Evolutionary conservation across 2,113 vertebrate genomes (phyloP), one percentile per base, ranked within the genome.

Genomic region (Platichthys stellatus): DNA sequence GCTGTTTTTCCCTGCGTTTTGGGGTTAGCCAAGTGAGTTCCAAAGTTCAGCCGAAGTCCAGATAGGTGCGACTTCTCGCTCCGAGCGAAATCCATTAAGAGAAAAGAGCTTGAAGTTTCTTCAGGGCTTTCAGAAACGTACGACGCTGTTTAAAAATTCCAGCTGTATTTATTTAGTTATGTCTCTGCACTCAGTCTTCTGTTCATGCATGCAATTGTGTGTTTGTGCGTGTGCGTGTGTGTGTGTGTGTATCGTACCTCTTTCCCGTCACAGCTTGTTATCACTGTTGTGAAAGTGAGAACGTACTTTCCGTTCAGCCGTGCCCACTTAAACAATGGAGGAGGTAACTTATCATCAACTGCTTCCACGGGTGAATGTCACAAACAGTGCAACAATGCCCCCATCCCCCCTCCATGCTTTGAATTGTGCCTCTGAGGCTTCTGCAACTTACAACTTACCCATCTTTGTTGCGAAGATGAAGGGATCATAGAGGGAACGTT

Each of bases 21-120:
- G 69, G 69, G 54, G 77, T n/a, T n/a, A 70, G 24, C 2, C 15
- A 45, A 57, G 65, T 26, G 0, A 67, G 60, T 79, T 72, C 43
- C 21, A 64, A 66, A 88, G 90, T 88, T 88, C 79, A 90, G 51
- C 57, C 2, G 3, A 54, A 81, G 86, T 90, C 90, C 77, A 80
- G 82, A 86, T 63, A 70, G 75, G 65, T 85, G 71, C 64, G 72
- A 76, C 78, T 83, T 76, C 21, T 6, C 15, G 51, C 78, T 71
- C 60, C n/a, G 4, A 84, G 77, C 24, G 4, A 78, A 84, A 73
- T 68, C 35, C 47, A 63, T 61, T 43, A 82, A 82, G 75, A 68
- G 51, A 47, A 71, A 71, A 73, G 63, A 84, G 74, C 47, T 10
- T 0, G 2, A n/a, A 8, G 51, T 54, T 54, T 54, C 51, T n/a